Evolutionary conservation across 2,797 vertebrate species (phyloP).

Genomic region (Antrozous pallidus): DNA sequence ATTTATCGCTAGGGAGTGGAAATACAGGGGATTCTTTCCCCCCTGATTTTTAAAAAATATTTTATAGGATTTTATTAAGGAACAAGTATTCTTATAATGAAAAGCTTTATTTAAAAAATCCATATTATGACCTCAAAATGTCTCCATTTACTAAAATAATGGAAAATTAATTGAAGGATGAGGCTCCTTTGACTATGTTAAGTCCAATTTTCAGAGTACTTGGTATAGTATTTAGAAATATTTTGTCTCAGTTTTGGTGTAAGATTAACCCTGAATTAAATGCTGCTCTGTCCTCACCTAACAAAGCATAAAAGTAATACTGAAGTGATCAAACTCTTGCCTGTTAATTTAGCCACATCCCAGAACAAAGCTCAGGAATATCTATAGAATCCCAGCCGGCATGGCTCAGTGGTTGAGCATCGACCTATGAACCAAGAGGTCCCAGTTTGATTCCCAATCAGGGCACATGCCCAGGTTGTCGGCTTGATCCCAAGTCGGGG

Average conservation of each 20-base stretch:
- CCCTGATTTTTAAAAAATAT: not conserved
- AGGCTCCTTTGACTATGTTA: not conserved
- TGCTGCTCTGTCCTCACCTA: not conserved
- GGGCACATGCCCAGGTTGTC: no score
- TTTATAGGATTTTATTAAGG: not conserved
- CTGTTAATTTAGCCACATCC: not conserved
- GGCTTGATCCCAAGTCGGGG: no score
- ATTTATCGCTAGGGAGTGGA: not conserved
- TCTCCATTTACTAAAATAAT: not conserved
- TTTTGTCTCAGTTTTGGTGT: not conserved
- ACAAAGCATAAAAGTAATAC: not conserved
- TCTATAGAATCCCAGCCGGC: not conserved
- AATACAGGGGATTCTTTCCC: not conserved
- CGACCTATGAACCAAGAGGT: no score
- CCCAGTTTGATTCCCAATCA: no score
- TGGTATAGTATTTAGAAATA: not conserved
- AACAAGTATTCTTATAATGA: not conserved
- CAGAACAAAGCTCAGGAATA: not conserved
- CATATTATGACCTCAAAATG: not conserved
- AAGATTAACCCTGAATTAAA: not conserved
- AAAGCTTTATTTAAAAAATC: not conserved
- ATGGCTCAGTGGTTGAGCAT: no score
- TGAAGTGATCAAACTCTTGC: not conserved
- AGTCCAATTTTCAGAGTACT: not conserved
- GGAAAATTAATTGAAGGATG: not conserved